Percentiles rank a stretch among this genome's conserved stretches.
Evolutionary conservation across 2,888 invertebrate genomes (phyloP).

Genomic region (Serrognathus titanus): DNA sequence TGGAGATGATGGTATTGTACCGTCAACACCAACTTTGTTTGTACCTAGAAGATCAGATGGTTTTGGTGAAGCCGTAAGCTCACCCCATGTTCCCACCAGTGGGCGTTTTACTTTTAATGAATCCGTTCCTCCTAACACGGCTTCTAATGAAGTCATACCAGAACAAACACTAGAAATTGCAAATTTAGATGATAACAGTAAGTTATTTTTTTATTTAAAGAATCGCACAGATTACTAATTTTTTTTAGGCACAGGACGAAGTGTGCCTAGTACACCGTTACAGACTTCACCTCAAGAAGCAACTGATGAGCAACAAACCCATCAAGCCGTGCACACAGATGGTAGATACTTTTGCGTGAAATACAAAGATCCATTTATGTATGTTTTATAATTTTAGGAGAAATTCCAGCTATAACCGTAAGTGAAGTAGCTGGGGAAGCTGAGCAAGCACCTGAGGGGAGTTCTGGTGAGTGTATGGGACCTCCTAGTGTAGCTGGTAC

Average conservation of each 20-base stretch:
- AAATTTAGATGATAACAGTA: conserved; percentile 45
- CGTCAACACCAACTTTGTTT: conserved; percentile 84
- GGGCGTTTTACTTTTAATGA: conserved; percentile 66
- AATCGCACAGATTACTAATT: background rate
- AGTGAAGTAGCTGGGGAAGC: conserved; percentile 47
- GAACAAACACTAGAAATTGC: conserved; percentile 44
- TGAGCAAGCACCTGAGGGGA: conserved; percentile 49
- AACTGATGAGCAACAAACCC: conserved; percentile 39
- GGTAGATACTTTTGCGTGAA: conserved; percentile 21
- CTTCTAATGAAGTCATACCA: conserved; percentile 41
- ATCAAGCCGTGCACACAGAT: conserved; percentile 33
- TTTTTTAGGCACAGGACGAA: conserved; percentile 58
- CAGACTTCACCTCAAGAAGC: conserved; percentile 60
- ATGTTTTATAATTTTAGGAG: conserved; percentile 29
- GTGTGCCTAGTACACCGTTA: conserved; percentile 65
- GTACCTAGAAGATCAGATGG: conserved; percentile 80
- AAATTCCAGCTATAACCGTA: conserved; percentile 42
- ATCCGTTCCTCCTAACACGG: conserved; percentile 40
- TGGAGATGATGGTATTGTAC: conserved; percentile 68
- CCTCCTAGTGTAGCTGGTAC: conserved; percentile 44
- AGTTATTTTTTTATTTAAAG: conserved; percentile 15
- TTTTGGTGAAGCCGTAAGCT: conserved; percentile 89
- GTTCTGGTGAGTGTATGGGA: conserved; percentile 41
- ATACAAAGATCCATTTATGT: background rate
- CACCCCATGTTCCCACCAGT: conserved; percentile 69